phyloP scores from a whole-genome alignment of 2,888 invertebrate species.

The Steinernema hermaphroditum region DNA sequence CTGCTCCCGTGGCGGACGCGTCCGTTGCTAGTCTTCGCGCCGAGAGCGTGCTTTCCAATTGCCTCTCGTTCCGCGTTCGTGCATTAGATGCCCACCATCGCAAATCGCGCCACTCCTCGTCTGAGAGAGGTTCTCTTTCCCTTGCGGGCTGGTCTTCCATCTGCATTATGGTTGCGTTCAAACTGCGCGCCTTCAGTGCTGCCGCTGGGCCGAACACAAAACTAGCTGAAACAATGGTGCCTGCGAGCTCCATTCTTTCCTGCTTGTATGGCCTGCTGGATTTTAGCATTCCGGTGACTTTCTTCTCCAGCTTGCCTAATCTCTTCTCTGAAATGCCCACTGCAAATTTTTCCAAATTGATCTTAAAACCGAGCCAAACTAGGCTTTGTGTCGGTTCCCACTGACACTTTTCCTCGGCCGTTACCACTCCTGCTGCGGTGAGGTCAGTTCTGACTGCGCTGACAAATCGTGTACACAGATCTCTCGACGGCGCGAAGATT shows the following conservation, averaged over 20 bases:
- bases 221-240: background rate
- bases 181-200: background rate
- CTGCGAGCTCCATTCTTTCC: background rate
- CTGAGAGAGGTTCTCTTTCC: background rate
- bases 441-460: background rate
- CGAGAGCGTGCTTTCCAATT: background rate
- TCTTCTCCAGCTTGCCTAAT: background rate
- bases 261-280: background rate
- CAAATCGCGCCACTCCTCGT: background rate
- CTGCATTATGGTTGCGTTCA: background rate
- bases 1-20: background rate
- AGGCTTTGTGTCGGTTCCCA: too few species aligned
- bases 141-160: background rate
- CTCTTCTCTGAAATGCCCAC: background rate
- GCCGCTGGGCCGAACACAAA: background rate
- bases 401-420: background rate
- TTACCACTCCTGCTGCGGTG: background rate
- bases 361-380: background rate
- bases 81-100: background rate
- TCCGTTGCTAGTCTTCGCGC: background rate
- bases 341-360: background rate
- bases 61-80: background rate
- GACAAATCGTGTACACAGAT: too few species aligned
- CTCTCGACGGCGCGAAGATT: too few species aligned
- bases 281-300: background rate